Evolutionary conservation across 1,140 invertebrate genomes (phyloP).

Genomic region (Aphelinus certus): DNA sequence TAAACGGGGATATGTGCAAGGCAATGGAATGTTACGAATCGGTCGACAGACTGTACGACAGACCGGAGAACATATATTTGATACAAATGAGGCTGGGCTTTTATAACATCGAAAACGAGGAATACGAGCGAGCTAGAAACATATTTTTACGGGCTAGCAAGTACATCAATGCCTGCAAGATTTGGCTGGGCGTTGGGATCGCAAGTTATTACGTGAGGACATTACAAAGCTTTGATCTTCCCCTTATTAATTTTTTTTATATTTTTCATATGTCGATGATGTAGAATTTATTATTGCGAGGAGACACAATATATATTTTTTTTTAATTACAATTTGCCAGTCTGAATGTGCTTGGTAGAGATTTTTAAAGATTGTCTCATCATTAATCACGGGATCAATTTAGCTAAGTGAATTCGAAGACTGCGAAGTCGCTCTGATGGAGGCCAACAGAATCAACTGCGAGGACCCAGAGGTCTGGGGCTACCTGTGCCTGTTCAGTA

Average conservation of each 20-base stretch:
- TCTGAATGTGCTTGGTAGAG: too few relatives aligned
- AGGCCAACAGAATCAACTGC: constrained; percentile 57
- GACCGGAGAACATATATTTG: constrained; percentile 48
- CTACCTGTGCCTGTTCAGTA: constrained; percentile 58
- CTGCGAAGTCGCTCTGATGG: constrained; percentile 53
- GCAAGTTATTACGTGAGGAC: constrained; percentile 50
- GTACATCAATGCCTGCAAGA: constrained; percentile 47
- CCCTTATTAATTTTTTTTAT: too few relatives aligned
- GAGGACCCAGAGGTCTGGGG: constrained; percentile 56
- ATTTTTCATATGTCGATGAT: too few relatives aligned
- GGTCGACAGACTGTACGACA: constrained; percentile 44
- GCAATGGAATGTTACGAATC: constrained; percentile 47
- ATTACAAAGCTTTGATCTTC: too few relatives aligned
- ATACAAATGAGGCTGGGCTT: constrained; percentile 50
- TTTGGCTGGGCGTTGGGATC: constrained; percentile 58
- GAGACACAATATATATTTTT: too few relatives aligned
- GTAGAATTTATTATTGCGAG: too few relatives aligned
- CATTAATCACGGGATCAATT: not conserved
- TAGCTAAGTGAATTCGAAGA: constrained; percentile 52
- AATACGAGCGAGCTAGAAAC: constrained; percentile 46
- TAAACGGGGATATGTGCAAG: constrained; percentile 39
- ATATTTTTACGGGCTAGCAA: constrained; percentile 48
- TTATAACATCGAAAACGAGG: constrained; percentile 41
- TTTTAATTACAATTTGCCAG: too few relatives aligned
- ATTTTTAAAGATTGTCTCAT: too few relatives aligned